Conservation (phyloP, 2,113 vertebrate species). For the Eleginops maclovinus region DNA sequence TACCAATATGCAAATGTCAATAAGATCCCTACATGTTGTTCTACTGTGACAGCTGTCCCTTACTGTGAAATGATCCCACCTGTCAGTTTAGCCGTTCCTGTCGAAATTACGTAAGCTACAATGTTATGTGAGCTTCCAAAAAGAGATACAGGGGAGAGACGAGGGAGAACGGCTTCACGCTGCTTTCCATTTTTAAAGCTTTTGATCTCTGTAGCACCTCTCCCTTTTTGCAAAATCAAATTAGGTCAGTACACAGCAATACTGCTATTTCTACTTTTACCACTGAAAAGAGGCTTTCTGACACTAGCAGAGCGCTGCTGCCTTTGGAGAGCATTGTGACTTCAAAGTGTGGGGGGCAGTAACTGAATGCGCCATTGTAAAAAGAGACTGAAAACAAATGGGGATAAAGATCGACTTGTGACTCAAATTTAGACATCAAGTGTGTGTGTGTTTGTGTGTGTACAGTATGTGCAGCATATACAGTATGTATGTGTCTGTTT, state of each 20-base stretch:
- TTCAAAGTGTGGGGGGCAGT: constrained; percentile 68
- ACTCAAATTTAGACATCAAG: constrained; percentile 30
- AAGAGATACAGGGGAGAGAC: constrained; percentile 37
- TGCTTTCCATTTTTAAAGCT: constrained; percentile 62
- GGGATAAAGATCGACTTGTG: constrained; percentile 32
- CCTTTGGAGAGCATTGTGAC: constrained; percentile 34
- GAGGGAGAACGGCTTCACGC: constrained; percentile 37
- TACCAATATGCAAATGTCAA: constrained; percentile 28
- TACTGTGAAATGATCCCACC: constrained; percentile 42
- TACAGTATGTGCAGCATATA: neutral
- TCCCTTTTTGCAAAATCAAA: constrained; percentile 65
- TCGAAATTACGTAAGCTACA: constrained; percentile 28
- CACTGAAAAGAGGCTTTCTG: constrained; percentile 49
- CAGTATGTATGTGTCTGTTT: constrained; percentile 18
- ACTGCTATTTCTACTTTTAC: constrained; percentile 42
- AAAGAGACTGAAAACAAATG: constrained; percentile 19
- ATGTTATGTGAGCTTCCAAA: constrained; percentile 40
- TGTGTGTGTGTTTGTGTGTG: constrained; percentile 12
- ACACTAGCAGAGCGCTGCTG: constrained; percentile 33
- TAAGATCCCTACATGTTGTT: constrained; percentile 24
- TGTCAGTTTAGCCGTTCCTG: constrained; percentile 47
- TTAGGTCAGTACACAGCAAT: constrained; percentile 67
- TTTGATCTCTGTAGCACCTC: constrained; percentile 71
- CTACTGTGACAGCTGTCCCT: constrained; percentile 48
- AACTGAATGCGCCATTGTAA: constrained; percentile 27